Conservation (phyloP, 2,888 invertebrate species). For the Rhodophaea formosa region DNA sequence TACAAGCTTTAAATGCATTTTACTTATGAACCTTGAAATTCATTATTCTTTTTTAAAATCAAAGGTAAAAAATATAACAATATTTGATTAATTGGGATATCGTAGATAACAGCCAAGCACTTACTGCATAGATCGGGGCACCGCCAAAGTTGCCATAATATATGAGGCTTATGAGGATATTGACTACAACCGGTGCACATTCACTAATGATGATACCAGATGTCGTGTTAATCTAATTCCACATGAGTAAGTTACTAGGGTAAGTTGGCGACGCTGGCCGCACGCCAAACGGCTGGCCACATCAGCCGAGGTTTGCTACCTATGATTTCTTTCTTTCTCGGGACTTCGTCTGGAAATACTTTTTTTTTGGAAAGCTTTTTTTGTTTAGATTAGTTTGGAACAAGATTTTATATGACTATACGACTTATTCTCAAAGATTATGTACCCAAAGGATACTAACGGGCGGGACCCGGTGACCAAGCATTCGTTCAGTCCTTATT, state of each 20-base stretch:
- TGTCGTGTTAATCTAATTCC: conserved; percentile 68
- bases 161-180: conserved; percentile 5
- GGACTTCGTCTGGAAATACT: neutral
- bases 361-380: neutral
- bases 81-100: too few species aligned
- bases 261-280: conserved; percentile 56
- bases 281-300: conserved; percentile 63
- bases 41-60: too few species aligned
- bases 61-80: too few species aligned
- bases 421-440: too few species aligned
- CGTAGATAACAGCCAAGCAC: too few species aligned
- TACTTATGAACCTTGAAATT: too few species aligned
- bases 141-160: neutral
- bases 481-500: too few species aligned
- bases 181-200: conserved; percentile 36
- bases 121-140: too few species aligned
- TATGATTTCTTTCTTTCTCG: conserved; percentile 56
- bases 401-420: too few species aligned
- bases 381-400: neutral
- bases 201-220: conserved; percentile 63
- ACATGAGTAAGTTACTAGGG: conserved; percentile 70
- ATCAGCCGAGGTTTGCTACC: conserved; percentile 56
- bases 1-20: too few species aligned
- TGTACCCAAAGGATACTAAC: too few species aligned
- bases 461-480: too few species aligned